These are phyloP conservation scores for Pollenia labialis DNA, from an alignment of 2,888 invertebrate species.

Conservation along the genomic window DNA sequence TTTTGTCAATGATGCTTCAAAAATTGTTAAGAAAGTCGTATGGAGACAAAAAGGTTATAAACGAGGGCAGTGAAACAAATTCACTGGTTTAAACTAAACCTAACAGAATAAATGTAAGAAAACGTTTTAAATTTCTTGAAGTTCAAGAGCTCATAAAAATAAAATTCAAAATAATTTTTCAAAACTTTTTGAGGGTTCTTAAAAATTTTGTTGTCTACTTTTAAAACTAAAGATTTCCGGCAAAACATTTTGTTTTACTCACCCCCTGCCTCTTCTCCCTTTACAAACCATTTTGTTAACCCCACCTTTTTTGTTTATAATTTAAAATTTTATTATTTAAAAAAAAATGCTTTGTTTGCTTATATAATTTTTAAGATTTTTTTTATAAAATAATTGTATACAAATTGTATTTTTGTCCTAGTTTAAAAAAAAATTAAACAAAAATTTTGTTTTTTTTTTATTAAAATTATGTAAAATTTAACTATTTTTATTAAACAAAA, in stretches of 20 bases:
- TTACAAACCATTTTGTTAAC: constrained; percentile 60
- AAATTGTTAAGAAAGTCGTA: too few species aligned
- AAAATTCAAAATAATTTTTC: too few species aligned
- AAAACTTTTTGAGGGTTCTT: too few species aligned
- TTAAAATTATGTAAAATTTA: constrained; percentile 47
- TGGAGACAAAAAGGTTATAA: too few species aligned
- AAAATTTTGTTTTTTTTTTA: constrained; percentile 40
- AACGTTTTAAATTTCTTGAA: too few species aligned
- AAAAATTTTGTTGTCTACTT: too few species aligned
- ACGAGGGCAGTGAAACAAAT: too few species aligned
- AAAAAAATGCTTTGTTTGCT: constrained; percentile 61
- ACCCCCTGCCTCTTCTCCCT: not conserved
- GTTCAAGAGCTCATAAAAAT: too few species aligned
- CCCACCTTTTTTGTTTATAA: constrained; percentile 57
- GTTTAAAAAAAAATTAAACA: not conserved
- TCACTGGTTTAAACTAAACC: too few species aligned
- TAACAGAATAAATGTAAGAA: too few species aligned
- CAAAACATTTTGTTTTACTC: not conserved
- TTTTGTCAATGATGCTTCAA: too few species aligned
- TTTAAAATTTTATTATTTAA: constrained; percentile 15
- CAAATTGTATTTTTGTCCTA: constrained; percentile 55
- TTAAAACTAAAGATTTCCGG: not conserved
- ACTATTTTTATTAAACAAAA: constrained; percentile 42
- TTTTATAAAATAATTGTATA: constrained; percentile 38
- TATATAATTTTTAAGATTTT: constrained; percentile 55